Percentiles rank a stretch among this genome's conserved stretches.
Evolutionary conservation across 2,113 vertebrate genomes (phyloP).

Genomic region (Strigops habroptila): DNA sequence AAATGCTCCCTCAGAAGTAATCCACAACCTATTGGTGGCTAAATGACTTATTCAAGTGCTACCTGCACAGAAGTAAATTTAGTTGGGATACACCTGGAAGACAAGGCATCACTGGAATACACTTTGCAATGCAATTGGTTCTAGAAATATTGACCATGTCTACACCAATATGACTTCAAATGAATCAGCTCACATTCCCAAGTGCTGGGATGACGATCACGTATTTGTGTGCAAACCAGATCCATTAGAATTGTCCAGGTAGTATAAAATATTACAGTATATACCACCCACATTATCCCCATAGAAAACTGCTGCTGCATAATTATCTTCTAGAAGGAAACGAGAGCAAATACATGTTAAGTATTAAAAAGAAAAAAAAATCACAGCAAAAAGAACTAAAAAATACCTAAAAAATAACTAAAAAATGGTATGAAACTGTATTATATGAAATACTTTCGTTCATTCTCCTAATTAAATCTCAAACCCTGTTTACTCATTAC

Average conservation of each 20-base stretch:
- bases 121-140: not conserved
- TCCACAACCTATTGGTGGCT: not conserved
- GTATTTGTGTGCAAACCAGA: rapidly evolving
- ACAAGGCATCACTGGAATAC: not conserved
- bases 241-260: not conserved
- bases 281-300: not conserved
- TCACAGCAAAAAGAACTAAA: not conserved
- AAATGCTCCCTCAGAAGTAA: not conserved
- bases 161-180: not conserved
- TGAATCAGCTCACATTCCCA: not conserved
- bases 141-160: not conserved
- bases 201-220: not conserved
- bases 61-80: not conserved
- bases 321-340: not conserved
- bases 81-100: not conserved
- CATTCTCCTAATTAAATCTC: not conserved
- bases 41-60: not conserved
- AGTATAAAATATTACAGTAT: not conserved
- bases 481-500: not conserved
- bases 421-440: not conserved
- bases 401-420: not conserved
- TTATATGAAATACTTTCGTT: not conserved
- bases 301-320: not conserved
- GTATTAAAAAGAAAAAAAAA: not conserved
- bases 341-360: not conserved